phyloP scores from a whole-genome alignment of 2,797 vertebrate species.

The Chrysocyon brachyurus region DNA sequence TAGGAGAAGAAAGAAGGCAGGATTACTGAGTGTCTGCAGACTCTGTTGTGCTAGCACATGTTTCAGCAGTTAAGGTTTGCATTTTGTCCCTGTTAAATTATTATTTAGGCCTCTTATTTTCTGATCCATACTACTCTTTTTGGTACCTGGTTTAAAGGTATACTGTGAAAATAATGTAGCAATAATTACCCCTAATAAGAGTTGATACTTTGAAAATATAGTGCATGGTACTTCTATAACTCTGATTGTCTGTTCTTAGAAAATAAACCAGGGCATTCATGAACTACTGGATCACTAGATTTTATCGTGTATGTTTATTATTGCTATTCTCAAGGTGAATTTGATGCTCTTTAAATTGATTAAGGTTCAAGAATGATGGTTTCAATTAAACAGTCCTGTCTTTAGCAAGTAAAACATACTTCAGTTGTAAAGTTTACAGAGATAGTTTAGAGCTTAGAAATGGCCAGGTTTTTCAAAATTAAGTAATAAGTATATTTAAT shows the following conservation, averaged over 20 bases:
- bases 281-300: not conserved
- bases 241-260: not conserved
- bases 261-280: not conserved
- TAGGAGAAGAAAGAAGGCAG: not conserved
- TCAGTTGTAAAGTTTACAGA: not conserved
- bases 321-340: not conserved
- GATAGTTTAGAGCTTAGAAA: conserved; percentile 12
- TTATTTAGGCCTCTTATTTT: conserved; percentile 30
- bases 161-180: not conserved
- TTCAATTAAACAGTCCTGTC: not conserved
- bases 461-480: not conserved
- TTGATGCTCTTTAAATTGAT: conserved; percentile 1
- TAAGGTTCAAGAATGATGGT: conserved; percentile 30
- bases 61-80: not conserved
- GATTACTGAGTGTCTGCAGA: not conserved
- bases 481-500: not conserved
- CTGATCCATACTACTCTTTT: not conserved
- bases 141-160: conserved; percentile 13
- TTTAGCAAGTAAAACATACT: conserved; percentile 22
- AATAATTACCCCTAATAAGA: not conserved
- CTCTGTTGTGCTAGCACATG: not conserved
- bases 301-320: conserved; percentile 29
- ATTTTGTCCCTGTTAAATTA: not conserved
- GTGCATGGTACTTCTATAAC: not conserved
- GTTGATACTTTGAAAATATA: not conserved